Conservation (phyloP, 2,113 vertebrate genomes). For the Tinamus guttatus region DNA sequence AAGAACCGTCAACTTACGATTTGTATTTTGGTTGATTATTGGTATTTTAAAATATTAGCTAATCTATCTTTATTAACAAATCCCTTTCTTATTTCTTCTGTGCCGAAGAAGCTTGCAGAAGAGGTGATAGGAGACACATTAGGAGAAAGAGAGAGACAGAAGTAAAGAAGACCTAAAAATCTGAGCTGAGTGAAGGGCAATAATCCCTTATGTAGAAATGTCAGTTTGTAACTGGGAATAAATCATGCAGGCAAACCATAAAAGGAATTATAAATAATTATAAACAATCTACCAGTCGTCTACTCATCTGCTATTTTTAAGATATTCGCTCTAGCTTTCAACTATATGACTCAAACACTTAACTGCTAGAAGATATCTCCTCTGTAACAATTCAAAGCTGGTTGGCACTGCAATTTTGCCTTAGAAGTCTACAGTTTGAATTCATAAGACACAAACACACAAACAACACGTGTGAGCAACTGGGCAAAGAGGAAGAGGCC, state of each 20-base stretch:
- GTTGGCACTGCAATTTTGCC: neutral
- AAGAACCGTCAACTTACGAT: accelerated
- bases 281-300: neutral
- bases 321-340: neutral
- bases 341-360: neutral
- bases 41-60: neutral
- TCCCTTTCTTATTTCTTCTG: neutral
- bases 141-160: neutral
- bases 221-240: neutral
- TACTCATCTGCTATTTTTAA: neutral
- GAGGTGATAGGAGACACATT: neutral
- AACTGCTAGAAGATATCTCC: neutral
- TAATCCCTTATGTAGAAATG: neutral
- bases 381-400: neutral
- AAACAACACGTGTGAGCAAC: neutral
- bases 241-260: neutral
- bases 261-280: neutral
- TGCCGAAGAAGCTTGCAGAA: neutral
- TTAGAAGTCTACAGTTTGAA: neutral
- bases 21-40: accelerated
- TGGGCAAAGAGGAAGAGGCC: neutral
- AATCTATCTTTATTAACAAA: neutral
- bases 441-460: neutral
- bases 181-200: neutral
- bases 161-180: neutral